Evolutionary conservation across 2,888 invertebrate species (phyloP), one percentile per base, ranked within the genome.

Genomic region (Achlya flavicornis): DNA sequence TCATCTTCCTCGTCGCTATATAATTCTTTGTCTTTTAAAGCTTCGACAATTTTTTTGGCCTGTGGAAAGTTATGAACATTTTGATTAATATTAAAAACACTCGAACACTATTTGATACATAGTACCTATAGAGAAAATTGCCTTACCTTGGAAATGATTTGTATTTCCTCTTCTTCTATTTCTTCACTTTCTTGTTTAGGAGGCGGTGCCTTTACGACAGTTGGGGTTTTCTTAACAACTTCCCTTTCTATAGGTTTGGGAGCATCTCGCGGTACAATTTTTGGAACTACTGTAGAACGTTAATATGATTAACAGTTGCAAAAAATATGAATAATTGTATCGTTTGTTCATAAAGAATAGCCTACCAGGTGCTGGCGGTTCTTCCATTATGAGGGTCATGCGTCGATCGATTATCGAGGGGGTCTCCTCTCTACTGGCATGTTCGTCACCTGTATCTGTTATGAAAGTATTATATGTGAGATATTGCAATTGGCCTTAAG

Each of bases 371-470:
- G 66, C 66, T 12, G 77, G 63, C 57, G 78, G 69, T 74, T 89
- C 89, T 76, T 90, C 87, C 10, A 87, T 73, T 73, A 92, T 79
- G 46, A 93, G 85, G 53, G 93, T 93, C 92, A 93, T 91, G 67
- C 94, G 87, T 64, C 93, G 85, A 72, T 89, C 89, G n/a, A 81
- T 71, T 61, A 86, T 66, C 41, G 74, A 59, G 6, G 92, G 87
- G 7, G 90, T 86, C 66, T 87, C 90, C 76, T 90, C 90, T 75
- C 85, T 84, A 79, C 64, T 73, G 66, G 63, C 72, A 59, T 80
- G 81, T 64, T 88, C 90, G 64, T 85, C 87, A 61, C 67, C 78
- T 70, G 76, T 73, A 85, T 90, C 90, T 91, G 89, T 84, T 77
- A 72, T 69, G 71, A 70, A 73, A 79, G 81, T 75, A 70, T 60